Evolutionary conservation across 23 tunicate species (phyloP).

Genomic region (Phallusia fumigata): DNA sequence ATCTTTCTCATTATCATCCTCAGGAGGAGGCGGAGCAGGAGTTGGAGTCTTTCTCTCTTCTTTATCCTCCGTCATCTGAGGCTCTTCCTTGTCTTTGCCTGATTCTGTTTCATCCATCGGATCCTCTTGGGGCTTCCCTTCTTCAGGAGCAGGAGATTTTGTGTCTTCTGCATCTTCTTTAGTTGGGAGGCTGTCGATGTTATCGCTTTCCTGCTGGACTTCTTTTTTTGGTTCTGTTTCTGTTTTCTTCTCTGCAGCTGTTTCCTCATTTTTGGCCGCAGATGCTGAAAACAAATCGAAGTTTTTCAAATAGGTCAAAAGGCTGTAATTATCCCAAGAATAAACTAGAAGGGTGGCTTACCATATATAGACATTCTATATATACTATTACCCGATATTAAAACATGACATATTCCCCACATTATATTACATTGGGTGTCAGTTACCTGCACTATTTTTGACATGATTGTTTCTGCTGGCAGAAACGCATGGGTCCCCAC

Average conservation of each 20-base stretch:
- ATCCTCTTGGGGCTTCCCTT: too few species aligned
- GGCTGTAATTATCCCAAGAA: too few species aligned
- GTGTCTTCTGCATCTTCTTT: slow-evolving; percentile 25
- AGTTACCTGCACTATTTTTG: too few species aligned
- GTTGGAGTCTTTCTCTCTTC: background rate
- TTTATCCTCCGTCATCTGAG: background rate
- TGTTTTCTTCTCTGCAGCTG: background rate
- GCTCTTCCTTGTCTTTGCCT: background rate
- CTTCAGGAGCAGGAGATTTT: slow-evolving; percentile 11
- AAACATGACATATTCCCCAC: too few species aligned
- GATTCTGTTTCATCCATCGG: slow-evolving; percentile 18
- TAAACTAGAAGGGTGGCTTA: too few species aligned
- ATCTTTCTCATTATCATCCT: slow-evolving; percentile 2
- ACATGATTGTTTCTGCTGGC: too few species aligned
- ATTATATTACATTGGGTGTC: too few species aligned
- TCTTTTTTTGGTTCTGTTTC: background rate
- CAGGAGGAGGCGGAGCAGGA: background rate
- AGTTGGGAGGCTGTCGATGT: background rate
- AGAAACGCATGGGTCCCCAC: too few species aligned
- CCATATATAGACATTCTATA: too few species aligned
- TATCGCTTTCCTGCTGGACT: too few species aligned
- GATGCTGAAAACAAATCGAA: background rate
- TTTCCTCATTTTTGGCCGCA: slow-evolving; percentile 1
- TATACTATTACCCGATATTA: too few species aligned
- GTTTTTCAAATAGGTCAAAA: too few species aligned